Evolutionary conservation across 2,113 vertebrate genomes (phyloP), one percentile per base, ranked within the genome.

Genomic region (Leiothrix lutea): DNA sequence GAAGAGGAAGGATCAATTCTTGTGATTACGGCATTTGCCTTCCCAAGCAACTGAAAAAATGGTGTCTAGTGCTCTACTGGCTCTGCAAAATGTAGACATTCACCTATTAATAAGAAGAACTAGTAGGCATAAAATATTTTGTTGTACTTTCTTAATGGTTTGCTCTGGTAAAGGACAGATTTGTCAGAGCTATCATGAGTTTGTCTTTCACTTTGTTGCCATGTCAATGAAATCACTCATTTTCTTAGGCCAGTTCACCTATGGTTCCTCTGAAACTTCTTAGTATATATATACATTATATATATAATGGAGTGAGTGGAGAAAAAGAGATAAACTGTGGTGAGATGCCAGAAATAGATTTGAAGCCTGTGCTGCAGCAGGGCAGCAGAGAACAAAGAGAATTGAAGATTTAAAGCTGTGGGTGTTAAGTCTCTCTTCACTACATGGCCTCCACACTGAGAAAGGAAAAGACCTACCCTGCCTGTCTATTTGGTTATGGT

Each of bases 401-500:
- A 40, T 1, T n/a, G 33, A 51, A 51, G 24, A 69, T 65, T 73
- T 80, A 77, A 87, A 84, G 5, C 12, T 51, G 8, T 21, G 58
- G 24, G 8, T 80, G 38, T 3, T 72, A 53, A n/a, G 5, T 29
- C 3, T 81, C 5, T 58, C 29, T 72, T 77, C 22, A 17, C 7
- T 31, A 23, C 22, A 33, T 33, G 33, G 6, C 4, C 16, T 72
- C 21, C 16, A 42, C 12, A 33, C 2, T 29, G 38, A 64, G 40
- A 54, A 56, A 45, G 2, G 3, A 71, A 57, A 47, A 15, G 36
- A 64, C 8, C 3, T 53, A 33, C 6, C 18, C 35, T 23, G 5
- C 3, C 9, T 71, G 11, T 26, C 23, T 53, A 1, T 54, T 74
- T 71, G 5, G 2, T 45, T 64, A 45, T 1, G 0, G 12, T 29